Conservation (phyloP, 2,113 vertebrate genomes). For the Synchiropus splendidus region DNA sequence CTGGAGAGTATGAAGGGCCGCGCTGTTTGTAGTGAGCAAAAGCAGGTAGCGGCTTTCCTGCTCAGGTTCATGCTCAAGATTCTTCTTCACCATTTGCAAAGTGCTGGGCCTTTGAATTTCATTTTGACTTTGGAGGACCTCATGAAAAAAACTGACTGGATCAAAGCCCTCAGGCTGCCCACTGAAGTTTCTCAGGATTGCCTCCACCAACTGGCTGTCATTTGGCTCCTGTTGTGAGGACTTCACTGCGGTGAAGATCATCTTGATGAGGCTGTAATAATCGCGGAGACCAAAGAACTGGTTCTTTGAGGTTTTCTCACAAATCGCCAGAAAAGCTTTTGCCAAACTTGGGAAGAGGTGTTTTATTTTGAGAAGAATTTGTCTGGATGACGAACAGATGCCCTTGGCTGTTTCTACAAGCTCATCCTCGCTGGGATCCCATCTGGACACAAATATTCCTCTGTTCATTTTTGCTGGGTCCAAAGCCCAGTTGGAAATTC, state of each 20-base stretch:
- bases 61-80: conserved; percentile 68
- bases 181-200: conserved; percentile 88
- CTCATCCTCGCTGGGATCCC: conserved; percentile 75
- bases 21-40: conserved; percentile 86
- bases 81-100: conserved; percentile 75
- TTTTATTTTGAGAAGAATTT: conserved; percentile 69
- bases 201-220: conserved; percentile 59
- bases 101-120: conserved; percentile 63
- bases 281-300: conserved; percentile 94
- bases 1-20: conserved; percentile 85
- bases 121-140: conserved; percentile 20
- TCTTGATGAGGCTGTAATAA: conserved; percentile 96
- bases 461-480: conserved; percentile 98
- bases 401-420: conserved; percentile 82
- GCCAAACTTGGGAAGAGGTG: conserved; percentile 79
- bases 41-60: conserved; percentile 85
- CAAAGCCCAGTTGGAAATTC: conserved; percentile 96
- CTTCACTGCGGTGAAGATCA: conserved; percentile 78
- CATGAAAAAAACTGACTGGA: conserved; percentile 72
- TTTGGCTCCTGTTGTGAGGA: conserved; percentile 56
- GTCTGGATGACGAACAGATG: conserved; percentile 79
- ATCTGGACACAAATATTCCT: conserved; percentile 88
- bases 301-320: conserved; percentile 64
- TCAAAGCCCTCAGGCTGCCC: conserved; percentile 75
- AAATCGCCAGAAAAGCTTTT: conserved; percentile 73